phyloP scores from a whole-genome alignment of 2,797 vertebrate genomes.

The Tamandua tetradactyla region DNA sequence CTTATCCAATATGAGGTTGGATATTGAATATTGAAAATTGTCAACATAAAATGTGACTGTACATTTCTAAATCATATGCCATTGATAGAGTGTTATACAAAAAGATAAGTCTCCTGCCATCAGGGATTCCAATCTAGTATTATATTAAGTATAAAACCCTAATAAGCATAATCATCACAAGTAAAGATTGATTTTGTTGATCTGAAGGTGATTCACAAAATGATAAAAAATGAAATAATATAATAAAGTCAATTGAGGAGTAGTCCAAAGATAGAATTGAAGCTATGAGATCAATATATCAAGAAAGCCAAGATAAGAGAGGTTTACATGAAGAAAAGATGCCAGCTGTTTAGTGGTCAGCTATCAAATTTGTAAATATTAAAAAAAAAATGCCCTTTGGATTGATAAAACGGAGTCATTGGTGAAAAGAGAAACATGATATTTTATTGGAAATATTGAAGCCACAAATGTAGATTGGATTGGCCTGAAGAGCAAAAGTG shows the following conservation, averaged over 20 bases:
- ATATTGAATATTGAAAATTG: not conserved
- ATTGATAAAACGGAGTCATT: not conserved
- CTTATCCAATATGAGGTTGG: not conserved
- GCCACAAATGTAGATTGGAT: not conserved
- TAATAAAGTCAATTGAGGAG: not conserved
- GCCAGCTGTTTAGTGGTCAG: not conserved
- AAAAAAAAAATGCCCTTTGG: not conserved
- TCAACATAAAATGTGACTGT: not conserved
- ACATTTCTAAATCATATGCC: not conserved
- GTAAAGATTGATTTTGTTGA: not conserved
- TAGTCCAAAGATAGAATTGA: not conserved
- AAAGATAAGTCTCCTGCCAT: not conserved
- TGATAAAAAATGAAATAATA: not conserved
- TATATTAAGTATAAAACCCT: not conserved
- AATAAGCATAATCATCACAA: not conserved
- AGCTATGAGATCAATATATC: not conserved
- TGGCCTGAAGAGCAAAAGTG: not conserved
- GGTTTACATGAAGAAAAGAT: not conserved
- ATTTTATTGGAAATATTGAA: not conserved
- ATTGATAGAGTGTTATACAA: not conserved
- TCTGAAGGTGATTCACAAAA: not conserved
- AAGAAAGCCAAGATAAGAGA: not conserved
- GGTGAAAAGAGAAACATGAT: not conserved
- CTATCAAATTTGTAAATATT: not conserved
- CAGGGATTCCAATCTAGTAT: not conserved